phyloP scores from a whole-genome alignment of 2,113 vertebrate genomes.

The Irena cyanogastra region DNA sequence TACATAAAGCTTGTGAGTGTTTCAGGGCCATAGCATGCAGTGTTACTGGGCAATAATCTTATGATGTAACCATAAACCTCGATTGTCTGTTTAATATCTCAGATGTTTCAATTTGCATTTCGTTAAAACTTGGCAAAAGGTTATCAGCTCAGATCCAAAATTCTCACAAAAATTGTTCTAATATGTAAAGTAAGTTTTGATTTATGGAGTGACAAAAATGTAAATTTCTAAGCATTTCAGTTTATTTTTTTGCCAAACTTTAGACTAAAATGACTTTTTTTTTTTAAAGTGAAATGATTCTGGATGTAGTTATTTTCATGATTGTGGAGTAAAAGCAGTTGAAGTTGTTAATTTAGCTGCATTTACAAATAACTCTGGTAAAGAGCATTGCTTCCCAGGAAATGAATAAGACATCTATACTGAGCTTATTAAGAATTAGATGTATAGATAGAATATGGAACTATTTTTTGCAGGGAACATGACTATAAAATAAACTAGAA shows the following conservation, averaged over 20 bases:
- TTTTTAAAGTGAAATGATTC: conserved; percentile 49
- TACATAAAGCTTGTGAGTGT: neutral
- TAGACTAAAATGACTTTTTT: conserved; percentile 69
- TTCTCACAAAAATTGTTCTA: conserved; percentile 76
- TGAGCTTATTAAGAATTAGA: neutral
- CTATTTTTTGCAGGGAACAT: neutral
- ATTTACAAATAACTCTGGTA: conserved; percentile 38
- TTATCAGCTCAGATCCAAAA: conserved; percentile 79
- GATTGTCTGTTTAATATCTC: conserved; percentile 78
- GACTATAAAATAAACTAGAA: neutral
- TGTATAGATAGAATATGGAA: neutral
- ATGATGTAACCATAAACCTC: conserved; percentile 74
- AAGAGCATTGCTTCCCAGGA: neutral
- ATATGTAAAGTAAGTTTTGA: conserved; percentile 84
- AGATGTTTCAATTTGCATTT: conserved; percentile 85
- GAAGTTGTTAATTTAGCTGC: conserved; percentile 39
- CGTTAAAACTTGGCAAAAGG: conserved; percentile 81
- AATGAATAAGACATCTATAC: neutral
- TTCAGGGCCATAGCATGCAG: conserved; percentile 46
- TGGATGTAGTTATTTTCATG: conserved; percentile 52
- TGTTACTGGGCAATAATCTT: conserved; percentile 68
- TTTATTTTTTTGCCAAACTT: conserved; percentile 78
- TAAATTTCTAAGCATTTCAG: conserved; percentile 78
- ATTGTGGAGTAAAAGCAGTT: conserved; percentile 17
- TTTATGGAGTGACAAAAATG: conserved; percentile 86